These are phyloP conservation scores for Notocelia uddmanniana DNA, from an alignment of 2,888 invertebrate genomes.

Conservation along the genomic window DNA sequence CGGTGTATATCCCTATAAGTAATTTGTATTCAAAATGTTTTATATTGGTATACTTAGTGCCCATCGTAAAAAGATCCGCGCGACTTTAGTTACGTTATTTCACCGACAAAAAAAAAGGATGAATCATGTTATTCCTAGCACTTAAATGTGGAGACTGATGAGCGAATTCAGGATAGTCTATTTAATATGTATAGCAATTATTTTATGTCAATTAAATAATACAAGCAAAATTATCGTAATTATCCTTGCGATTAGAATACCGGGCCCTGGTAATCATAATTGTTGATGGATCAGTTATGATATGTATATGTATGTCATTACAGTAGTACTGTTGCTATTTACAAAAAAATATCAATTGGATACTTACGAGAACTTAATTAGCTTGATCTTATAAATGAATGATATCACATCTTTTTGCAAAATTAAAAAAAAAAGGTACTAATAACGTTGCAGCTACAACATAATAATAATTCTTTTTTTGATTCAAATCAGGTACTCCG, in stretches of 20 bases:
- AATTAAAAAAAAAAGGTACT: no score
- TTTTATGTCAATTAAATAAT: constrained; percentile 22
- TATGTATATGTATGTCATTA: not conserved
- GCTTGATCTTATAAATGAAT: not conserved
- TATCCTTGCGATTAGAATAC: constrained; percentile 16
- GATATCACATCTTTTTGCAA: not conserved
- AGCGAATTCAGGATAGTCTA: not conserved
- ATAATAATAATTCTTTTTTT: no score
- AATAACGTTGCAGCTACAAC: no score
- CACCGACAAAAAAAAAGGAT: not conserved
- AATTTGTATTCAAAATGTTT: no score
- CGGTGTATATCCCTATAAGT: no score
- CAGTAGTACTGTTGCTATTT: not conserved
- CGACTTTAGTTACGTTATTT: not conserved
- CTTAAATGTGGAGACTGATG: not conserved
- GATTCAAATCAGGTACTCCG: no score
- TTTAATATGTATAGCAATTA: not conserved
- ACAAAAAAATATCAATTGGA: not conserved
- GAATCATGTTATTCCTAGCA: not conserved
- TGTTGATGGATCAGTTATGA: not conserved
- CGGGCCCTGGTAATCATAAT: not conserved
- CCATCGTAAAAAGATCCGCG: not conserved
- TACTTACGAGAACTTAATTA: not conserved
- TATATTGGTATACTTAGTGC: no score
- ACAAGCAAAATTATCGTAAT: constrained; percentile 15